Evolutionary conservation across 2,888 invertebrate species (phyloP).

Genomic region (Trimorus sp.): DNA sequence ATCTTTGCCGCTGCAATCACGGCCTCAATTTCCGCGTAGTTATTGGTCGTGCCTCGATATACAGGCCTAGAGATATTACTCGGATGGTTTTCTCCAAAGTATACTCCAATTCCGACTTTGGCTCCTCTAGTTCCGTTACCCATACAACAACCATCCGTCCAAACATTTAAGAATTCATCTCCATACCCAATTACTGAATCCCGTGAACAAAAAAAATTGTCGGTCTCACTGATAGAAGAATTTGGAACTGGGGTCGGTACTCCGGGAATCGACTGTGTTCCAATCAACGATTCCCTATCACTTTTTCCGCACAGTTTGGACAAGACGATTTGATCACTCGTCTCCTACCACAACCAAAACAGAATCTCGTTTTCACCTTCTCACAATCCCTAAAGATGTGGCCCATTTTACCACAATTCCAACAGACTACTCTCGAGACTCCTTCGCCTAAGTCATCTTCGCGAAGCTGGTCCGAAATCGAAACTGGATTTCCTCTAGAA

Average conservation of each 20-base stretch:
- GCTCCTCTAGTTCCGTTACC: conserved; percentile 1
- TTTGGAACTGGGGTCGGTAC: not conserved
- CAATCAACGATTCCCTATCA: not conserved
- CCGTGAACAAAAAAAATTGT: too few species aligned
- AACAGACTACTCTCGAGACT: not conserved
- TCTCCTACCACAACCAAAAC: not conserved
- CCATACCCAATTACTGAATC: not conserved
- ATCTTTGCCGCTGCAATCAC: conserved; percentile 10
- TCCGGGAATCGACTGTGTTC: not conserved
- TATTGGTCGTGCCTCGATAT: conserved; percentile 1
- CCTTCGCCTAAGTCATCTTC: too few species aligned
- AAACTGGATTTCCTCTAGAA: too few species aligned
- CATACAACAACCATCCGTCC: conserved; percentile 19
- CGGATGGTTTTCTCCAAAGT: conserved; percentile 11
- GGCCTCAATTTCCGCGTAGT: conserved; percentile 27
- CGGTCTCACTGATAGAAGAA: too few species aligned
- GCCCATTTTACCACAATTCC: not conserved
- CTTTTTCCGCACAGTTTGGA: not conserved
- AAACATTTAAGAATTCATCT: not conserved
- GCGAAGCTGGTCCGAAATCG: too few species aligned
- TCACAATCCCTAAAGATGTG: not conserved
- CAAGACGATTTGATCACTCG: not conserved
- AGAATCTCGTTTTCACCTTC: not conserved
- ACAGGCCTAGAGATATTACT: conserved; percentile 15
- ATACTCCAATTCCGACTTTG: conserved; percentile 12